Evolutionary conservation across 1,140 invertebrate genomes (phyloP).

Genomic region (Dendroctonus ponderosae): DNA sequence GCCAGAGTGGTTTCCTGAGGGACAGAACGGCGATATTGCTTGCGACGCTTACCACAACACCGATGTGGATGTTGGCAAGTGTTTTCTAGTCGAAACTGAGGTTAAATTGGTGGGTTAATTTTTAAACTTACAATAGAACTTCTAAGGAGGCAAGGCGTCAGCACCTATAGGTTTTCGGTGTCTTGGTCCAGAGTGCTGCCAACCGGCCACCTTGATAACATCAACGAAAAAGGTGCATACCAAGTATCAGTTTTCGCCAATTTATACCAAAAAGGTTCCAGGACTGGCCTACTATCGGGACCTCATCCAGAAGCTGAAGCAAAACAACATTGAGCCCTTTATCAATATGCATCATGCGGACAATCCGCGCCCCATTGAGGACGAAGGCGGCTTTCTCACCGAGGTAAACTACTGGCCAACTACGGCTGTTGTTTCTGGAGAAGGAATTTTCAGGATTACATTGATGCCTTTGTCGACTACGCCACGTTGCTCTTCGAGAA

Average conservation of each 20-base stretch:
- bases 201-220: conserved; percentile 43
- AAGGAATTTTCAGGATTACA: conserved; percentile 31
- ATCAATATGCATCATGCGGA: conserved; percentile 73
- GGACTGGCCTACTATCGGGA: conserved; percentile 59
- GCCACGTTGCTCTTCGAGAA: conserved; percentile 58
- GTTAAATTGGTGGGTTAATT: neutral
- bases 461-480: conserved; percentile 61
- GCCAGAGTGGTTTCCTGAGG: conserved; percentile 55
- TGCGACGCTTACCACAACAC: conserved; percentile 60
- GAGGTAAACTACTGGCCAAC: neutral
- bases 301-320: conserved; percentile 57
- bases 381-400: conserved; percentile 39
- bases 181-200: conserved; percentile 55
- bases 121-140: conserved; percentile 28
- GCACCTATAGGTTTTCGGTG: conserved; percentile 58
- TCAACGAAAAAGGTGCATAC: conserved; percentile 55
- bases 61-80: conserved; percentile 53
- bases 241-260: neutral
- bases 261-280: neutral
- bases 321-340: conserved; percentile 58
- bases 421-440: too few relatives aligned
- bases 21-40: conserved; percentile 57
- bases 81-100: too few relatives aligned
- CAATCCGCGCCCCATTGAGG: conserved; percentile 62
- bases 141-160: conserved; percentile 52